Base-by-base conservation (phyloP, 2,797 vertebrate species). In the Galaxias olidus region DNA sequence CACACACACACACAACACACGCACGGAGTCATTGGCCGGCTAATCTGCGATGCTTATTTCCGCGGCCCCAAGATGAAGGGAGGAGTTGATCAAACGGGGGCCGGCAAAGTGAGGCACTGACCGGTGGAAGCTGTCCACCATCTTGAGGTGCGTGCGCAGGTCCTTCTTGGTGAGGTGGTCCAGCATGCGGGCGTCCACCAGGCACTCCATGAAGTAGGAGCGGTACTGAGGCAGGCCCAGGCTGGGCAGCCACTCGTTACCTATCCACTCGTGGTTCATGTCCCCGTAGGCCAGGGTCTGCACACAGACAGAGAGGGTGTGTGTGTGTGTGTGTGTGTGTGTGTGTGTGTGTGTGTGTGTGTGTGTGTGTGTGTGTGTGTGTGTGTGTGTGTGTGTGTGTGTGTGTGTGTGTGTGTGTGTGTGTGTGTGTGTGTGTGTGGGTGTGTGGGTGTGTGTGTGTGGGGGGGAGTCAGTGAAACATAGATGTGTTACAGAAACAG, bases 61-160 rank as follows among this genome's bases (percentile, higher is more conserved):
- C 65, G 47, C 59, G 61, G 47, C 74, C 18, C 66, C 19, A 48
- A 62, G 56, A 70, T 67, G 55, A 64, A 66, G 53, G 19, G 1
- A 4, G n/a, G 50, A 9, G 40, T 49, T 57, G 64, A 66, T 19
- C 9, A 46, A 17, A 18, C 17, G 9, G 14, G 20, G 10, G 49
- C 15, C 50, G 42, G 40, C 0, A 13, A 61, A 18, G 10, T 0
- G 9, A 41, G 3, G 15, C 9, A 9, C 90, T 88, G 77, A 95
- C 94, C 94, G 88, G 70, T 95, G 94, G 78, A 94, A 95, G 79
- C 94, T 94, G 87, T 95, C 94, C 55, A 95, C 94, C 93, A 95
- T 94, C 86, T 95, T 95, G 68, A 95, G 86, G 66, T 95, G 94
- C 62, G 92, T 90, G 9, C 94, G 86, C 56, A 95, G 91, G 69